Evolutionary conservation across 2,888 invertebrate species (phyloP).

Genomic region (Ametastegia equiseti): DNA sequence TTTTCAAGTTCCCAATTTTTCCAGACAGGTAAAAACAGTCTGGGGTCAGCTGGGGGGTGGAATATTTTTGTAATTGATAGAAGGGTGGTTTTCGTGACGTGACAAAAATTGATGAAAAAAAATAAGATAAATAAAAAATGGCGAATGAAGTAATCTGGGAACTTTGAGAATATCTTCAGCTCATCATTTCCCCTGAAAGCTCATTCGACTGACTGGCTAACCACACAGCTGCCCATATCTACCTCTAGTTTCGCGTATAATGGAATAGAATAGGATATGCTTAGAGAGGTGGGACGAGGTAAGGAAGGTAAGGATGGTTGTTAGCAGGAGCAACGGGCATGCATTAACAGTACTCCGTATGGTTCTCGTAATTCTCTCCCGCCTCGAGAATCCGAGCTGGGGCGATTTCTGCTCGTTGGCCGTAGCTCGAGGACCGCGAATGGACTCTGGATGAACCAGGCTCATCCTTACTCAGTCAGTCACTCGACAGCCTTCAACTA

Average conservation of each 20-base stretch:
- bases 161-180: too few relatives aligned
- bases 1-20: too few relatives aligned
- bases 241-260: background rate
- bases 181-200: too few relatives aligned
- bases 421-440: slow-evolving; percentile 29
- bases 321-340: slow-evolving; percentile 74
- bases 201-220: too few relatives aligned
- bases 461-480: slow-evolving; percentile 62
- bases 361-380: slow-evolving; percentile 64
- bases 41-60: too few relatives aligned
- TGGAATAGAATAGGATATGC: background rate
- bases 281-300: background rate
- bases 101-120: too few relatives aligned
- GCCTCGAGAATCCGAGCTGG: slow-evolving; percentile 49
- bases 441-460: slow-evolving; percentile 51
- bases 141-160: too few relatives aligned
- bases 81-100: too few relatives aligned
- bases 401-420: background rate
- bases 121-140: too few relatives aligned
- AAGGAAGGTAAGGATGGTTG: slow-evolving; percentile 71
- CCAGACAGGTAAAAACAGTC: too few relatives aligned
- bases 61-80: too few relatives aligned
- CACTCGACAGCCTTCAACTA: slow-evolving; percentile 68
- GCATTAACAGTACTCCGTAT: slow-evolving; percentile 75
- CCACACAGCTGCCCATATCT: too few relatives aligned